These are phyloP conservation scores for Cisticola juncidis DNA, from an alignment of 2,113 vertebrate species.

Conservation along the genomic window DNA sequence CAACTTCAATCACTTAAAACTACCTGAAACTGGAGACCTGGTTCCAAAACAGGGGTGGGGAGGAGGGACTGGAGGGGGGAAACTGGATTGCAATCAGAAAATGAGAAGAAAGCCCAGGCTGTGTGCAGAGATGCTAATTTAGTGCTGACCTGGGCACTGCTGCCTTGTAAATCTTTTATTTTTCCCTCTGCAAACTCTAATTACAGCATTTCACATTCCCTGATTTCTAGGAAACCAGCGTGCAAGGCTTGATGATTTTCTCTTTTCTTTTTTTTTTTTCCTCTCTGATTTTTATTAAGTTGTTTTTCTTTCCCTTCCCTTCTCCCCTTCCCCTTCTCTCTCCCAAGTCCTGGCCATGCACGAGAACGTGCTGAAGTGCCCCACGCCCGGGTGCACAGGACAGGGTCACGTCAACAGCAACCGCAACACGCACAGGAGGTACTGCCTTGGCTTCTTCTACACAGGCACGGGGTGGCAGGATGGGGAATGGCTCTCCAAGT, in stretches of 20 bases:
- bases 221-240: conserved; percentile 1
- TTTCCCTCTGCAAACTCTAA: background rate
- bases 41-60: background rate
- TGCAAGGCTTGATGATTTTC: conserved; percentile 26
- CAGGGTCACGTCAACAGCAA: conserved; percentile 99
- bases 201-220: background rate
- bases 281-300: conserved; percentile 43
- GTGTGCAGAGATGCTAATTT: conserved; percentile 1
- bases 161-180: background rate
- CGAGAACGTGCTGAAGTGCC: conserved; percentile 98
- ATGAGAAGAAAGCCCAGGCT: background rate
- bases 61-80: background rate
- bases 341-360: conserved; percentile 94
- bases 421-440: conserved; percentile 98
- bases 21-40: conserved; percentile 24
- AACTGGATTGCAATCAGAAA: background rate
- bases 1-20: conserved; percentile 28
- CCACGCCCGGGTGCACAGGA: conserved; percentile 96
- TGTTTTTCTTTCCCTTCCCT: conserved; percentile 28
- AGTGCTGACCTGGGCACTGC: background rate
- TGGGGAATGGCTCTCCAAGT: background rate
- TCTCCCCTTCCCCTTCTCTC: background rate
- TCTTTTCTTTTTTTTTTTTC: background rate
- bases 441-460: background rate
- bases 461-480: background rate